Percentiles rank a stretch among this genome's conserved stretches.
These are phyloP conservation scores for Atractosteus spatula DNA, from an alignment of 2,113 vertebrate species.

Conservation along the genomic window DNA sequence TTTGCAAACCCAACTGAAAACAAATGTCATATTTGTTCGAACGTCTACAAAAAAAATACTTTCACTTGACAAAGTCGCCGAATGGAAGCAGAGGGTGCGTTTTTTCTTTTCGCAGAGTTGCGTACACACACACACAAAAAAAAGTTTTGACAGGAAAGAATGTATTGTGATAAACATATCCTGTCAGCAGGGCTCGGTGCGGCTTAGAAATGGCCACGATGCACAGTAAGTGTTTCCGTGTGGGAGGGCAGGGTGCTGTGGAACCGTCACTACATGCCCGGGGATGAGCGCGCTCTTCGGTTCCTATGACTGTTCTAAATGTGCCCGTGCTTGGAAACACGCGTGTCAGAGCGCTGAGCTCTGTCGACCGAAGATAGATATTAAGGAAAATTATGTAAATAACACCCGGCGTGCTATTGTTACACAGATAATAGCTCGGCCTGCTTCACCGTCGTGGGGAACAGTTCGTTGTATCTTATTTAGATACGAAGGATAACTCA, in stretches of 20 bases:
- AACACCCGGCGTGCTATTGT: too few species aligned
- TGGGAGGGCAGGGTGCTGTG: conserved; percentile 14
- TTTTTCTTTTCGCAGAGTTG: background rate
- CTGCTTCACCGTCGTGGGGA: too few species aligned
- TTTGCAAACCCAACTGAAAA: background rate
- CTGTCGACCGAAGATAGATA: too few species aligned
- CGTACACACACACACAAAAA: background rate
- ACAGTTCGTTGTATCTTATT: too few species aligned
- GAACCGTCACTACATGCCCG: background rate
- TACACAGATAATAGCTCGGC: too few species aligned
- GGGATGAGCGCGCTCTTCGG: too few species aligned
- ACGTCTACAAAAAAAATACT: background rate
- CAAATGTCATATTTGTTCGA: background rate
- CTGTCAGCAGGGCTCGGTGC: conserved; percentile 20
- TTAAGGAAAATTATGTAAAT: too few species aligned
- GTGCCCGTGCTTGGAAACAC: background rate
- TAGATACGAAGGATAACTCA: too few species aligned
- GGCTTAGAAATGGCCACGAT: background rate
- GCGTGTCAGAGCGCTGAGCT: too few species aligned
- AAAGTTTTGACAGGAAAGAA: conserved; percentile 10
- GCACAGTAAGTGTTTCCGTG: conserved; percentile 37
- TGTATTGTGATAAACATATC: conserved; percentile 20
- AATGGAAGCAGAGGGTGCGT: background rate
- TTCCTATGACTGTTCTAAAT: background rate
- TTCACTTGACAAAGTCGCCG: background rate